Base-by-base conservation (phyloP, 2,113 vertebrate species). In the Scopus umbretta region DNA sequence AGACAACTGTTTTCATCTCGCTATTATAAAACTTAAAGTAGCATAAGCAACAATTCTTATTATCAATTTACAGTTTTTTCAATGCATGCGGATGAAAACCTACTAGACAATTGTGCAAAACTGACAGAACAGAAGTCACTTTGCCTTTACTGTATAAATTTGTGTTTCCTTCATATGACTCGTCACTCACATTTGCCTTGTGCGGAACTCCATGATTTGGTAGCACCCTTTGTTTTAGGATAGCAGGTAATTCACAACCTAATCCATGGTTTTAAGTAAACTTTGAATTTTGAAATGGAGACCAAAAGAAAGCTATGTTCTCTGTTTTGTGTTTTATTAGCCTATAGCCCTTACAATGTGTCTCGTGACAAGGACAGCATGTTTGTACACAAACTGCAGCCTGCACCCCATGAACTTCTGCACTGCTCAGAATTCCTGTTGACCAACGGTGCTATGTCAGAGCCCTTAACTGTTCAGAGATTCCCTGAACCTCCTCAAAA, bases 321-420 rank as follows among this genome's bases (percentile, higher is more conserved):
- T 56, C 47, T 10, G 0, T 7, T 81, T 42, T 27, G 0, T 42
- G 26, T 73, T 87, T 56, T 72, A 61, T 70, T 22, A 65, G 32
- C 9, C 19, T 45, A 5, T 9, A 74, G 42, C 13, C 15, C 27
- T 61, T 38, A 34, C 11, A 21, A n/a, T 0, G 0, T 11, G 3
- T 22, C 61, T 47, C 15, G 25, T 53, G 38, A 58, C 43, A 66
- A 53, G 18, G 52, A 34, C 58, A 42, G 21, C 4, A 18, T 30
- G 29, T 65, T 65, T 52, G 43, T 16, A 63, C 4, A 3, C 29
- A 12, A 81, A 50, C 16, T 30, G 32, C 18, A 40, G 40, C 9
- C 20, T 71, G 43, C 34, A 50, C 22, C 52, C 13, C n/a, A n/a
- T 13, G 12, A 78, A 58, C 49, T 63, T 50, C 56, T 79, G 47